A percentile compares a stretch with the other conserved stretches of the same genome.
phyloP scores from a whole-genome alignment of 2,888 invertebrate species.

The Tetragonisca angustula region DNA sequence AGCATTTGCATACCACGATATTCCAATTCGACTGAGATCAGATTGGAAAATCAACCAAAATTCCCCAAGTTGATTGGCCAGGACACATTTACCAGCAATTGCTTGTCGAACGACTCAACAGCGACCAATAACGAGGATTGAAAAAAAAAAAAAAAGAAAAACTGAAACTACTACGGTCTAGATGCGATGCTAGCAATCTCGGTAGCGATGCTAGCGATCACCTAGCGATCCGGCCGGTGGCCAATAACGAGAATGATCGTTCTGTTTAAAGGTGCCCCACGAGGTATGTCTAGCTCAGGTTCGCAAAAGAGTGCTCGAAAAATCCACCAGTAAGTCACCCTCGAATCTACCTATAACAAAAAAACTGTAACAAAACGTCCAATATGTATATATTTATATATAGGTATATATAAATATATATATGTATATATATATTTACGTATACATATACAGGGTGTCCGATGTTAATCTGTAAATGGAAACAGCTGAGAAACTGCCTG shows the following conservation, averaged over 20 bases:
- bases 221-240: slow-evolving; percentile 21
- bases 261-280: slow-evolving; percentile 84
- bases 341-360: slow-evolving; percentile 67
- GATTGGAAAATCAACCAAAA: too few species aligned
- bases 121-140: slow-evolving; percentile 2
- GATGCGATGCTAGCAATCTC: not conserved
- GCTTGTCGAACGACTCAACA: not conserved
- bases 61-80: not conserved
- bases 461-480: too few species aligned
- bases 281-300: slow-evolving; percentile 83
- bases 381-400: slow-evolving; percentile 20
- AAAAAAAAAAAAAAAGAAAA: not conserved
- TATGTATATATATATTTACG: not conserved
- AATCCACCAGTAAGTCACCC: slow-evolving; percentile 82
- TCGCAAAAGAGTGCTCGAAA: slow-evolving; percentile 78
- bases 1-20: too few species aligned
- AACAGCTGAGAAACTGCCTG: too few species aligned
- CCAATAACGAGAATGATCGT: slow-evolving; percentile 76
- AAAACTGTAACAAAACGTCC: slow-evolving; percentile 60
- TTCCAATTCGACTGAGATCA: not conserved
- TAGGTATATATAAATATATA: slow-evolving; percentile 28
- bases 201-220: not conserved
- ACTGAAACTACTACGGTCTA: not conserved
- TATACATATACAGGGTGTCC: too few species aligned
- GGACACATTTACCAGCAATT: not conserved